Evolutionary conservation across 2,888 invertebrate species (phyloP), one percentile per base, ranked within the genome.

Genomic region (Gnatocerus cornutus): DNA sequence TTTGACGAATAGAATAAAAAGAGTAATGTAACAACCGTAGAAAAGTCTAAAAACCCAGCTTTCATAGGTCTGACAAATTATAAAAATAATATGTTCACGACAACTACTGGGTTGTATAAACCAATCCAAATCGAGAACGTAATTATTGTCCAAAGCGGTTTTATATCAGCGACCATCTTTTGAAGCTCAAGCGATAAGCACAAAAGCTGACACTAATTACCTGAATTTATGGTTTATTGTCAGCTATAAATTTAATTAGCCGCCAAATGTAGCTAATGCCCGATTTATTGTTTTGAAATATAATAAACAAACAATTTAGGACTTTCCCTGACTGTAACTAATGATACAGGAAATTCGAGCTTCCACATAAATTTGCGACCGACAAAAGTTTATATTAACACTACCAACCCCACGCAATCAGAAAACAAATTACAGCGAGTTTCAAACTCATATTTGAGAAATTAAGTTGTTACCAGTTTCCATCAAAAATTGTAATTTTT

Each of bases 401-500:
- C 46, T 8, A 52, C 29, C 50, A 52, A 27, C 33, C 9, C 16
- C 27, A 45, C 1, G 41, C 29, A 41, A 58, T 58, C 58, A 58
- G 10, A 58, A 43, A 58, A 16, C 41, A 56, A 56, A 56, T 56
- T 41, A 58, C 58, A 21, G 12, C 41, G 9, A 27, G n/a, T 43
- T 58, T 58, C 27, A 14, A 45, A 56, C 21, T 58, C 43, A 45
- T 58, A 12, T 39, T 37, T 37, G 16, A 55, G 16, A 13, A 39
- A 55, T 43, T 58, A 58, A 58, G 27, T 29, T 41, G 58, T 29
- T 13, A 58, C 43, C 58, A 43, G 12, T 33, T 52, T 14, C 33
- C 33, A 52, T 30, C 30, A 52, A 52, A 52, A 52, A 33, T 39
- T 43, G 61, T 30, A 64, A 64, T 65, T 65, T 65, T 50, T 50